phyloP scores from a whole-genome alignment of 1,140 invertebrate genomes.

The Leptonema lineaticorne region DNA sequence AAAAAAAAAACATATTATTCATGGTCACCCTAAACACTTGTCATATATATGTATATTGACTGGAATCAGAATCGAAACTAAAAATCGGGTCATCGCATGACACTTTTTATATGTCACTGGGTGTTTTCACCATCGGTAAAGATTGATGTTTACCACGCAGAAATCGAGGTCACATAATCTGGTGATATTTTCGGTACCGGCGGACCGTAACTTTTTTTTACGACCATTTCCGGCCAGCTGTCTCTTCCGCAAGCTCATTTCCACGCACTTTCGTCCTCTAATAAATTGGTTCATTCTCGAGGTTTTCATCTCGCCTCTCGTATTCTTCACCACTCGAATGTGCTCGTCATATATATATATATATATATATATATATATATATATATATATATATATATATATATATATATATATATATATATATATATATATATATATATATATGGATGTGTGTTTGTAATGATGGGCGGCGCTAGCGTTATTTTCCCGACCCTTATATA shows the following conservation, averaged over 20 bases:
- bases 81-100: too few relatives aligned
- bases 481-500: too few relatives aligned
- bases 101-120: not conserved
- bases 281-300: not conserved
- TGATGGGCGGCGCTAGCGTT: too few relatives aligned
- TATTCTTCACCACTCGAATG: not conserved
- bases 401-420: not conserved
- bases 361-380: not conserved
- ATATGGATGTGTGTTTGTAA: too few relatives aligned
- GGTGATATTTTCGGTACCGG: slow-evolving; percentile 5
- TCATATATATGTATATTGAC: too few relatives aligned
- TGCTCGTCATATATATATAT: not conserved
- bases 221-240: slow-evolving; percentile 7
- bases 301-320: not conserved
- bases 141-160: not conserved
- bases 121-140: not conserved
- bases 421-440: not conserved
- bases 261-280: not conserved
- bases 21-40: too few relatives aligned
- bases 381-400: not conserved
- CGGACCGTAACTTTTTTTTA: slow-evolving; percentile 7
- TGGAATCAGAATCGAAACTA: too few relatives aligned
- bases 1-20: too few relatives aligned
- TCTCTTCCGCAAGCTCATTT: not conserved
- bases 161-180: slow-evolving; percentile 1